These are phyloP conservation scores for Morelia viridis DNA, from an alignment of 2,797 vertebrate species.

Conservation along the genomic window DNA sequence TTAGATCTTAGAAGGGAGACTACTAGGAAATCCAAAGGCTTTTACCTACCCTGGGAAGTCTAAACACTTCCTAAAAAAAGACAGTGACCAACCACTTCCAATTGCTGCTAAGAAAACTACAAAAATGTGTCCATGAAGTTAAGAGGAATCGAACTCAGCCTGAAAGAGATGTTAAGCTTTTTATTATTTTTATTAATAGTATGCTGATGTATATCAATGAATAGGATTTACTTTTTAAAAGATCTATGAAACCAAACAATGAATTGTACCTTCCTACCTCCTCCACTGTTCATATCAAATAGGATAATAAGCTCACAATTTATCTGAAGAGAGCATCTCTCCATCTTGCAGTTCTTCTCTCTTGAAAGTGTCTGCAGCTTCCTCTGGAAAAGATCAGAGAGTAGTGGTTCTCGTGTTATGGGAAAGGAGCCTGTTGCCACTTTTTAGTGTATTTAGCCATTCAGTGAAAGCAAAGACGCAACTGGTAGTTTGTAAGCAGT, in stretches of 20 bases:
- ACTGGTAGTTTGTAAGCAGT: not conserved
- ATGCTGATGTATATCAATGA: not conserved
- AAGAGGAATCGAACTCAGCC: not conserved
- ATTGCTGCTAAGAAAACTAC: not conserved
- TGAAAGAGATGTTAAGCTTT: not conserved
- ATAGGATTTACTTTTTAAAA: not conserved
- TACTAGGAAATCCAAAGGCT: not conserved
- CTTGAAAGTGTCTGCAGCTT: not conserved
- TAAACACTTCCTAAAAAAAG: not conserved
- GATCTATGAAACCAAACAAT: not conserved
- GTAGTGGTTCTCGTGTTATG: not conserved
- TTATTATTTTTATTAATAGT: not conserved
- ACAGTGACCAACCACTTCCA: not conserved
- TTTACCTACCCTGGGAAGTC: not conserved
- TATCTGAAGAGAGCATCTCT: not conserved
- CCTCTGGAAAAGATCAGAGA: not conserved
- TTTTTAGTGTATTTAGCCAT: not conserved
- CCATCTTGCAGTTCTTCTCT: not conserved
- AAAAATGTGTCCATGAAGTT: not conserved
- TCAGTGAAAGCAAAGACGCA: not conserved
- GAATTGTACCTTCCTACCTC: not conserved
- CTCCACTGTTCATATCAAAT: not conserved
- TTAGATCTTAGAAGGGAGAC: not conserved
- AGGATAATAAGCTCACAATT: not conserved
- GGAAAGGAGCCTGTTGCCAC: not conserved